Percentiles rank a stretch among this genome's conserved stretches.
phyloP scores from a whole-genome alignment of 2,797 vertebrate species.

The Tokudaia tokunoshimensis region DNA sequence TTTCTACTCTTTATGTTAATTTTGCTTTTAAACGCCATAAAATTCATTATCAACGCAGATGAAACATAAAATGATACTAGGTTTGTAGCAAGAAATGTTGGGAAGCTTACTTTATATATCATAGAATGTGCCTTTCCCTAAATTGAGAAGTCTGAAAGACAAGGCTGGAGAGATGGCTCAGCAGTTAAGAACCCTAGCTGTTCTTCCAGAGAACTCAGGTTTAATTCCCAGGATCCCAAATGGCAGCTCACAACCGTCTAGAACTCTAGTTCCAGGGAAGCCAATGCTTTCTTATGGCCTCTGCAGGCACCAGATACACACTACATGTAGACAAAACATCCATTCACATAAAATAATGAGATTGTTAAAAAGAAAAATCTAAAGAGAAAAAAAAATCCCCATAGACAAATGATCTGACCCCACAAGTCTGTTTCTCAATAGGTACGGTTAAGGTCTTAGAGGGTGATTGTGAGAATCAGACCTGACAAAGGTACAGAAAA shows the following conservation, averaged over 20 bases:
- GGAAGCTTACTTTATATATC: not conserved
- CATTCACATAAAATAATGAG: not conserved
- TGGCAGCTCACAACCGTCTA: not conserved
- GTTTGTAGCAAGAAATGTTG: conserved; percentile 34
- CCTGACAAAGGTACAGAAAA: not conserved
- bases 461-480: not conserved
- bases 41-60: conserved; percentile 35
- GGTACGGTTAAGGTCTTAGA: conserved; percentile 34
- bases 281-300: not conserved
- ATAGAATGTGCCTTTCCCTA: conserved; percentile 8
- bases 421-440: not conserved
- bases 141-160: conserved; percentile 39
- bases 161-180: not conserved
- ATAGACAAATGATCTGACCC: not conserved
- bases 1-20: conserved; percentile 13
- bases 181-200: not conserved
- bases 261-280: not conserved
- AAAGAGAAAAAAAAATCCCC: not conserved
- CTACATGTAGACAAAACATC: not conserved
- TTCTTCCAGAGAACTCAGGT: not conserved
- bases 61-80: conserved; percentile 60
- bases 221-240: not conserved
- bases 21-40: conserved; percentile 18
- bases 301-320: not conserved
- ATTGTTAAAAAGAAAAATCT: not conserved